Percentiles rank a stretch among this genome's conserved stretches.
phyloP scores from a whole-genome alignment of 2,888 invertebrate genomes.

The Frankliniella fusca region DNA sequence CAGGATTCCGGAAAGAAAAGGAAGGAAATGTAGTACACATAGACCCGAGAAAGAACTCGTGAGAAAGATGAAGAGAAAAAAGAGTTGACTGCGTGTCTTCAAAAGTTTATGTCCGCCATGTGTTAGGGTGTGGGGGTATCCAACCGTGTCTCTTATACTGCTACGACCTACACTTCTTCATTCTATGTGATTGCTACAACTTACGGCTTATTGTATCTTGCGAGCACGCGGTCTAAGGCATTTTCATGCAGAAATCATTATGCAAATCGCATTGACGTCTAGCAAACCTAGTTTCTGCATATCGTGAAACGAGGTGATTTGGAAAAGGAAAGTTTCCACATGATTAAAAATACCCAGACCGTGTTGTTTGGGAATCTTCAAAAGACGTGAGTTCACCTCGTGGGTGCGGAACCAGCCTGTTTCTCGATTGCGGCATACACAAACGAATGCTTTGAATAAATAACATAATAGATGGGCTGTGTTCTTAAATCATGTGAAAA shows the following conservation, averaged over 20 bases:
- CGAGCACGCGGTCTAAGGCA: not conserved
- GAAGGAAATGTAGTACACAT: not conserved
- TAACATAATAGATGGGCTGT: not conserved
- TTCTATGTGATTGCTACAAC: conserved; percentile 8
- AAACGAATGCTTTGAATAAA: not conserved
- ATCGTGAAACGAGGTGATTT: not conserved
- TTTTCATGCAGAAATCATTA: not conserved
- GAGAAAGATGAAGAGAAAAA: not conserved
- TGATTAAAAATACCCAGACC: too few species aligned
- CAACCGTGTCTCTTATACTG: conserved; percentile 20
- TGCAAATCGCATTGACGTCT: not conserved
- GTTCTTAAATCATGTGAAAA: not conserved
- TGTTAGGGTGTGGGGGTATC: conserved; percentile 1
- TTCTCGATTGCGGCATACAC: not conserved
- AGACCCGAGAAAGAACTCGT: conserved; percentile 1
- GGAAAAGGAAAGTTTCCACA: too few species aligned
- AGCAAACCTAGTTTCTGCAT: not conserved
- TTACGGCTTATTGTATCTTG: not conserved
- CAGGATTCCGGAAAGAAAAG: not conserved
- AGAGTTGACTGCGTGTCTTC: not conserved
- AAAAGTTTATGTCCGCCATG: not conserved
- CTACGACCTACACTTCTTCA: conserved; percentile 11
- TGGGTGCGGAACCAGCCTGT: too few species aligned
- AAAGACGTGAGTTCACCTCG: too few species aligned
- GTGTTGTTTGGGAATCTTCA: too few species aligned